Evolutionary conservation across 2,797 vertebrate genomes (phyloP).

Genomic region (Uromys caudimaculatus): DNA sequence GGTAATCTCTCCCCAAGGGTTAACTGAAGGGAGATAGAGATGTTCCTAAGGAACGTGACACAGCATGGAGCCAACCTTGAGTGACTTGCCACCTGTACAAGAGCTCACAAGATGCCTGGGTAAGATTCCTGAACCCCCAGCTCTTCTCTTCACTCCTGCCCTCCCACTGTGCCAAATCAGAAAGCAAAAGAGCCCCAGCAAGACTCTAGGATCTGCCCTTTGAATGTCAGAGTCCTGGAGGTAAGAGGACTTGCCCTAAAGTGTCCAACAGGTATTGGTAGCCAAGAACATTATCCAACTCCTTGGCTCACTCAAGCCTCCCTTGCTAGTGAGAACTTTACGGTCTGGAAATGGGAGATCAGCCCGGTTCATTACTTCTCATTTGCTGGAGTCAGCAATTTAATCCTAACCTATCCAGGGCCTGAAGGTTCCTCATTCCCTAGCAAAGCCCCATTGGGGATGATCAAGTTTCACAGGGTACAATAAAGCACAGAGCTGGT

Average conservation of each 20-base stretch:
- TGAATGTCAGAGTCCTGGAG: neutral
- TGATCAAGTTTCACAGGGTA: constrained; percentile 62
- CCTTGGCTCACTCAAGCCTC: neutral
- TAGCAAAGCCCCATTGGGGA: constrained; percentile 1
- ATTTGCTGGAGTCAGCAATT: constrained; percentile 69
- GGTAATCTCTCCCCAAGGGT: fast-evolving
- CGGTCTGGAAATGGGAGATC: neutral
- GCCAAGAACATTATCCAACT: neutral
- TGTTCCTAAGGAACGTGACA: neutral
- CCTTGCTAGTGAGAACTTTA: neutral
- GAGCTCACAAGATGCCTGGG: neutral
- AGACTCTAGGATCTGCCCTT: neutral
- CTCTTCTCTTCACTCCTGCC: neutral
- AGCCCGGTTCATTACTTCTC: neutral
- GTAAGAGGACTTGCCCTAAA: neutral
- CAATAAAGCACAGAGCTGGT: constrained; percentile 63
- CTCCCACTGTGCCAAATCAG: neutral
- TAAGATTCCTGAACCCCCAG: neutral
- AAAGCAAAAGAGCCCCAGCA: neutral
- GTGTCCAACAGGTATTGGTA: neutral
- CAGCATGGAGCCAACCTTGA: neutral
- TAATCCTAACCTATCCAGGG: constrained; percentile 56
- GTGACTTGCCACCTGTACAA: neutral
- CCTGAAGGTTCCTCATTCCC: neutral
- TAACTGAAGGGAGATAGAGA: neutral